phyloP scores from a whole-genome alignment of 2,113 vertebrate species.

The Brachyistius frenatus region DNA sequence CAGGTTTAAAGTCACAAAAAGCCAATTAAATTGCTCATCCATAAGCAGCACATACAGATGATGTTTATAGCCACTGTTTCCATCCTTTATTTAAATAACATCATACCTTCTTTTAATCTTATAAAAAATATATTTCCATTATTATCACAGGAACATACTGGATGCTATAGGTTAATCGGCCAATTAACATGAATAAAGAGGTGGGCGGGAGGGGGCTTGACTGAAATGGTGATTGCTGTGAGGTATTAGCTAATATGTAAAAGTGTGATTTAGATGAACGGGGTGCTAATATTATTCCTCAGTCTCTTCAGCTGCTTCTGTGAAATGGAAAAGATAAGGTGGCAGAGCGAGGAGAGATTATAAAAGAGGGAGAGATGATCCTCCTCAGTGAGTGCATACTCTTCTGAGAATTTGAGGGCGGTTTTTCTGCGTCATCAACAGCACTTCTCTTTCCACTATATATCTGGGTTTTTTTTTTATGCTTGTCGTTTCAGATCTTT shows the following conservation, averaged over 20 bases:
- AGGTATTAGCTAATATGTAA: constrained; percentile 25
- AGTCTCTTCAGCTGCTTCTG: constrained; percentile 49
- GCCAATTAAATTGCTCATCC: constrained; percentile 4
- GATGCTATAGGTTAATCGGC: neutral
- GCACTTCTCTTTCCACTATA: constrained; percentile 15
- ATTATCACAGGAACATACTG: neutral
- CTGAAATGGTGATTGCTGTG: constrained; percentile 25
- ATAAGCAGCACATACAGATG: neutral
- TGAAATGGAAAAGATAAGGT: constrained; percentile 37
- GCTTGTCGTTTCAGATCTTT: constrained; percentile 13
- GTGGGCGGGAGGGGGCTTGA: constrained; percentile 22
- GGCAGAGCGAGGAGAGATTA: constrained; percentile 19
- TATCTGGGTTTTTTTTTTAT: constrained; percentile 19
- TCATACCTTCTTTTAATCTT: neutral
- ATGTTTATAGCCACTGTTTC: neutral
- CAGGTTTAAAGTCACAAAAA: neutral
- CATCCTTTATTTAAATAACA: too few species aligned
- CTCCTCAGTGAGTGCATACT: constrained; percentile 24
- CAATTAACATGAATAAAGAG: constrained; percentile 37
- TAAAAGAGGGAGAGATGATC: constrained; percentile 16
- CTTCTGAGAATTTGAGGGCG: constrained; percentile 20
- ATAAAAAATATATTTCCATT: too few species aligned
- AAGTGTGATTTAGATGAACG: constrained; percentile 46
- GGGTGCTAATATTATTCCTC: constrained; percentile 63
- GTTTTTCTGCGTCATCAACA: constrained; percentile 9